phyloP scores from a whole-genome alignment of 2,113 vertebrate genomes.

The Neotoma lepida region DNA sequence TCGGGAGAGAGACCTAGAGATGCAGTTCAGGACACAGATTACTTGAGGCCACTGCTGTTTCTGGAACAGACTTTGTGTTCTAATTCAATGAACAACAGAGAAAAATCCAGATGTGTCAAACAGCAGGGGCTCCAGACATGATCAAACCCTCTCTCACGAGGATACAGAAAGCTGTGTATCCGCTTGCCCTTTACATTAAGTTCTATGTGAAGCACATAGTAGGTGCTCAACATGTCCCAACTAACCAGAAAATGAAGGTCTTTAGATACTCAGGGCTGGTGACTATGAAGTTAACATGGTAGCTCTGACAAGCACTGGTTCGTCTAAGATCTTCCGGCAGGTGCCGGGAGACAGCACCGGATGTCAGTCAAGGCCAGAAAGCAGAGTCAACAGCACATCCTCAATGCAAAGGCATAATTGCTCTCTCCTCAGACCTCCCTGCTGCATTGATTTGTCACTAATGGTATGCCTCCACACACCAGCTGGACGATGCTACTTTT shows the following conservation, averaged over 20 bases:
- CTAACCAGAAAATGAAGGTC: neutral
- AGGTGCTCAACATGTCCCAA: neutral
- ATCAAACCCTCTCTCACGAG: neutral
- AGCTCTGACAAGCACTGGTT: neutral
- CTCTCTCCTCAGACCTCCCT: neutral
- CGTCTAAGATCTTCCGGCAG: neutral
- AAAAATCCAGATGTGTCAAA: neutral
- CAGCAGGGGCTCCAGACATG: neutral
- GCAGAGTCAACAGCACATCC: neutral
- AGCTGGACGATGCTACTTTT: neutral
- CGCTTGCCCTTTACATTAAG: neutral
- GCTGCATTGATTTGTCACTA: neutral
- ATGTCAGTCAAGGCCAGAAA: neutral
- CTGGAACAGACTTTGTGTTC: neutral
- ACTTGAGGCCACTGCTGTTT: neutral
- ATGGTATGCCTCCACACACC: neutral
- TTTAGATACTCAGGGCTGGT: constrained; percentile 15
- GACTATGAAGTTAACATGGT: constrained; percentile 13
- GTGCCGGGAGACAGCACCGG: neutral
- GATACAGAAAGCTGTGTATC: neutral
- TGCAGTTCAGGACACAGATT: neutral
- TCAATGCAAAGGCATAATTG: neutral
- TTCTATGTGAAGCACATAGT: neutral
- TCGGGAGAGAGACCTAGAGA: neutral
- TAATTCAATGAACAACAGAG: neutral